Percentiles rank a stretch among this genome's conserved stretches.
Conservation (phyloP, 2,797 vertebrate species). For the Philypnodon macrostomus region DNA sequence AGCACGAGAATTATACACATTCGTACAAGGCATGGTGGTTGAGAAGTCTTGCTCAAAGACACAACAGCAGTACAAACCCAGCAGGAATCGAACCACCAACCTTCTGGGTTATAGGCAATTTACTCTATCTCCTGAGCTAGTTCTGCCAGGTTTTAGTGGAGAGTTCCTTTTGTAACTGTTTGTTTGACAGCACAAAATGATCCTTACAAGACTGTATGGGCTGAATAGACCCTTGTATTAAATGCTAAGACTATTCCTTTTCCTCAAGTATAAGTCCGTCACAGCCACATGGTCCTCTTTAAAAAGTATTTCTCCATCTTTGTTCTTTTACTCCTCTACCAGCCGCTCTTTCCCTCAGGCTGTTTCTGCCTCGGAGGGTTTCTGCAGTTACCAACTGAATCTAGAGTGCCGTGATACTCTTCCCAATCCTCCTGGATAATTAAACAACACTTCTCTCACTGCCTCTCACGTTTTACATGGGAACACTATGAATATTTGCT, state of each 20-base stretch:
- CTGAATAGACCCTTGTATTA: neutral
- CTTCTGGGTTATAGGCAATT: no score
- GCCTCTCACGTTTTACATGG: slow-evolving; percentile 25
- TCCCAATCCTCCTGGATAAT: slow-evolving; percentile 50
- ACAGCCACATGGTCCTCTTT: neutral
- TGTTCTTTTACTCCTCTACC: slow-evolving; percentile 11
- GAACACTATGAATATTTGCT: slow-evolving; percentile 50
- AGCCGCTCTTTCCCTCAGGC: slow-evolving; percentile 25
- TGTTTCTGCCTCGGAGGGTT: slow-evolving; percentile 31
- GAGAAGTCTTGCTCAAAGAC: no score
- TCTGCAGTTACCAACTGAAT: slow-evolving; percentile 46
- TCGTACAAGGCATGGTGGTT: no score
- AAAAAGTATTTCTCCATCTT: slow-evolving; percentile 15
- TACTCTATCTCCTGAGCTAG: no score
- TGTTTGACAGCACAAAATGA: no score
- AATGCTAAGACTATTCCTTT: neutral
- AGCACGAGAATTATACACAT: no score
- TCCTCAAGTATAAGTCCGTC: neutral
- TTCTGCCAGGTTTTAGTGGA: no score
- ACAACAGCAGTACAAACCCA: no score
- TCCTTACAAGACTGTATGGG: no score
- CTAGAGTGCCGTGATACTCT: slow-evolving; percentile 33
- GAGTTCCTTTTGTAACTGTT: no score
- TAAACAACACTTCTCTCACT: slow-evolving; percentile 41
- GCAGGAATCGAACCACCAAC: no score